Percentiles rank a stretch among this genome's conserved stretches.
phyloP scores from a whole-genome alignment of 2,113 vertebrate genomes.

The Rhinoderma darwinii region DNA sequence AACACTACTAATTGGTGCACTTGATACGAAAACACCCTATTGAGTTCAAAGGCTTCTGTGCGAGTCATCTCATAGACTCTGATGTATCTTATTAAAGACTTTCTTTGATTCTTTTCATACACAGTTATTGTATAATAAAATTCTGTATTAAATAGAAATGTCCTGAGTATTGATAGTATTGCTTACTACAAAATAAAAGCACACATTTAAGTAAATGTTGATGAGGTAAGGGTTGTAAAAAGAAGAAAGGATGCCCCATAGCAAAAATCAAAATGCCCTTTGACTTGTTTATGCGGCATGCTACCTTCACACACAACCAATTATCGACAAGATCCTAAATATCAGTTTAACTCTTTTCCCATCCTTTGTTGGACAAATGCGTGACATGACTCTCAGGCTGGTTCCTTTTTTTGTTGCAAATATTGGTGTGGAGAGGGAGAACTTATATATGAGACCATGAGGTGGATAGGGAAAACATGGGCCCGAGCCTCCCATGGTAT shows the following conservation, averaged over 20 bases:
- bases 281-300: neutral
- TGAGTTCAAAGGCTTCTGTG: constrained; percentile 32
- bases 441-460: neutral
- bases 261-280: neutral
- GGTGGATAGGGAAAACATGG: neutral
- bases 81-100: neutral
- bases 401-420: neutral
- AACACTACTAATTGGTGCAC: constrained; percentile 38
- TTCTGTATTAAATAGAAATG: neutral
- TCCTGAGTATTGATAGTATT: neutral
- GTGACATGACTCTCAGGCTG: neutral
- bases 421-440: neutral
- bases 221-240: neutral
- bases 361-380: neutral
- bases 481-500: no score
- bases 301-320: no score
- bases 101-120: neutral
- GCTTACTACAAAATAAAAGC: no score
- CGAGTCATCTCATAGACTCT: neutral
- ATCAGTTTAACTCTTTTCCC: no score
- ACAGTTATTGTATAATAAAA: neutral
- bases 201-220: neutral
- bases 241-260: neutral
- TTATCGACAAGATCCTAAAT: no score
- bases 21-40: constrained; percentile 38